Percentiles rank a stretch among this genome's conserved stretches.
Conservation (phyloP, 2,113 vertebrate genomes). For the Aegypius monachus region DNA sequence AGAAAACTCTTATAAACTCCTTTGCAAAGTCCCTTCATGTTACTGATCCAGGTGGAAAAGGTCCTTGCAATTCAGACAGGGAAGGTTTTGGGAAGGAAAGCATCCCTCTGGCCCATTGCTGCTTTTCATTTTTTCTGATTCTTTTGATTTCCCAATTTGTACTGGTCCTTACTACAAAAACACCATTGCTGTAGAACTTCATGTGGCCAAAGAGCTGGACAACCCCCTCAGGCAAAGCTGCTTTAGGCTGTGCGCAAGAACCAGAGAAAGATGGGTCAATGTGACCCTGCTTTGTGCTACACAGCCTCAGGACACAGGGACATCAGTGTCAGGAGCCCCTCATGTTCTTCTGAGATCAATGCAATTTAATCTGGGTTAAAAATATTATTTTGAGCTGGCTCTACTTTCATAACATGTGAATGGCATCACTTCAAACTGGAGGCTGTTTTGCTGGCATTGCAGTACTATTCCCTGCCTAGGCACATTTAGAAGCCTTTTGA, state of each 20-base stretch:
- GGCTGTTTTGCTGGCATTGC: not conserved
- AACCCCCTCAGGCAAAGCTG: not conserved
- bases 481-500: not conserved
- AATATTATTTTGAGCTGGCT: not conserved
- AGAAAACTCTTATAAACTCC: not conserved
- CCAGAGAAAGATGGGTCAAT: not conserved
- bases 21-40: not conserved
- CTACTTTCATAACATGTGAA: not conserved
- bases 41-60: not conserved
- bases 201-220: not conserved
- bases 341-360: accelerated
- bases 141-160: not conserved
- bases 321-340: accelerated
- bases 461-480: not conserved
- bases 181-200: not conserved
- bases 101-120: not conserved
- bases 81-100: not conserved
- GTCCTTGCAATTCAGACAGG: not conserved
- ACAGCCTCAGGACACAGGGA: not conserved
- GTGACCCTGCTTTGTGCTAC: not conserved
- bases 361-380: not conserved
- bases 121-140: not conserved
- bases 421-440: not conserved
- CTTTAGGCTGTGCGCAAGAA: not conserved
- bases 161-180: not conserved